Evolutionary conservation across 2,797 vertebrate species (phyloP).

Genomic region (Crypturellus tataupa): DNA sequence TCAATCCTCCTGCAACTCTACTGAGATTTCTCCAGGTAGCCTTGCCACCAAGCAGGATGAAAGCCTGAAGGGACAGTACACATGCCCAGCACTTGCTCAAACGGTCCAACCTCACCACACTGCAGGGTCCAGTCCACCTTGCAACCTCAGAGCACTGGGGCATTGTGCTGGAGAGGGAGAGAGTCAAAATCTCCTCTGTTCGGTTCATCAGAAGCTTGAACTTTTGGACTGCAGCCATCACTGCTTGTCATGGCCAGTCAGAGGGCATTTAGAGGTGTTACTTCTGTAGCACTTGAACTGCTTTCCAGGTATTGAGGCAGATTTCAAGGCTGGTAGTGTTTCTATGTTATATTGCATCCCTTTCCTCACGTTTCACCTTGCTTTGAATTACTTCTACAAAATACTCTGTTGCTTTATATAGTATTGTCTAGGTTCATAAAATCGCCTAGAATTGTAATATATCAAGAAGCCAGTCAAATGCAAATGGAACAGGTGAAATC

Average conservation of each 20-base stretch:
- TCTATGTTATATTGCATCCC: background rate
- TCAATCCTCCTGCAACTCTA: background rate
- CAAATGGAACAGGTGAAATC: background rate
- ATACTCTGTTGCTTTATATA: background rate
- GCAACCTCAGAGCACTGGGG: background rate
- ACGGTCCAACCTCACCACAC: background rate
- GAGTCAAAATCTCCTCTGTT: background rate
- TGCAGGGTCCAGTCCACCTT: background rate
- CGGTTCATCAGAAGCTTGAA: background rate
- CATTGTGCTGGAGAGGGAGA: background rate
- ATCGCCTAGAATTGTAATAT: background rate
- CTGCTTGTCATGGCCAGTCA: accelerated
- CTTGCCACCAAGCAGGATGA: background rate
- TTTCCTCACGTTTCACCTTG: background rate
- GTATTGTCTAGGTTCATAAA: background rate
- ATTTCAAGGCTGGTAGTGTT: background rate
- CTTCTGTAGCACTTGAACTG: background rate
- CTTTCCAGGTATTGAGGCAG: background rate
- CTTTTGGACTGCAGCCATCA: background rate
- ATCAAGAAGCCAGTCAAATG: background rate
- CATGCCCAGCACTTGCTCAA: accelerated
- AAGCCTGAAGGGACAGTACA: accelerated
- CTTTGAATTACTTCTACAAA: constrained; percentile 1
- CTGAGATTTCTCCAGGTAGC: background rate
- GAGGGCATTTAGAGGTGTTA: background rate